These are phyloP conservation scores for Tetanocera ferruginea DNA, from an alignment of 2,888 invertebrate species.

Conservation along the genomic window DNA sequence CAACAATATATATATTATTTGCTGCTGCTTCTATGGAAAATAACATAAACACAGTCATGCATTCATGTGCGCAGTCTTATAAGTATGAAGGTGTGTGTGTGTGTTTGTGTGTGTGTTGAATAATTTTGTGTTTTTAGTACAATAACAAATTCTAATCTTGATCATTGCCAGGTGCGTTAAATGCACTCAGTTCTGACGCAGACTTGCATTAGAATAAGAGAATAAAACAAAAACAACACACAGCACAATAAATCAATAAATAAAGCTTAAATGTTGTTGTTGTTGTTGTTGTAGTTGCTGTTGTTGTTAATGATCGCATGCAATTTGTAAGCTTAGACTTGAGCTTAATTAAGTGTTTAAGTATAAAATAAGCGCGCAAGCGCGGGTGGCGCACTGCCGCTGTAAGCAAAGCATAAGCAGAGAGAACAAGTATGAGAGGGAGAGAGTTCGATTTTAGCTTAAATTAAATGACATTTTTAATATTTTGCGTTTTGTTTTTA, in stretches of 20 bases:
- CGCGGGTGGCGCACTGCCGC: constrained; percentile 17
- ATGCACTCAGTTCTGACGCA: constrained; percentile 47
- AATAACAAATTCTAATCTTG: constrained; percentile 51
- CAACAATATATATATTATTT: too few species aligned
- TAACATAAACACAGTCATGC: too few species aligned
- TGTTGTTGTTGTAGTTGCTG: constrained; percentile 1
- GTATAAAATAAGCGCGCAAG: constrained; percentile 5
- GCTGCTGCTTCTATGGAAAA: too few species aligned
- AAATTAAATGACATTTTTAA: neutral
- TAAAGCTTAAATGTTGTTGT: neutral
- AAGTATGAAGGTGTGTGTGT: neutral
- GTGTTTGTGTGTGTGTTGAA: neutral
- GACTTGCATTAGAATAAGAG: constrained; percentile 7
- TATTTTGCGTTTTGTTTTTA: neutral
- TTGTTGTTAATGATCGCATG: constrained; percentile 16
- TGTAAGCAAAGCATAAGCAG: too few species aligned
- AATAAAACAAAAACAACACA: neutral
- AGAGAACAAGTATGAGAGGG: neutral
- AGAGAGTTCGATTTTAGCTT: neutral
- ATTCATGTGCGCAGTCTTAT: too few species aligned
- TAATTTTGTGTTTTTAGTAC: constrained; percentile 23
- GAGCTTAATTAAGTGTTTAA: neutral
- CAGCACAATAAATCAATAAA: neutral
- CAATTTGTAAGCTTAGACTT: constrained; percentile 17
- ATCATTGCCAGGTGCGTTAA: constrained; percentile 58